Conservation (phyloP, 2,113 vertebrate genomes). For the Xiphophorus maculatus region DNA sequence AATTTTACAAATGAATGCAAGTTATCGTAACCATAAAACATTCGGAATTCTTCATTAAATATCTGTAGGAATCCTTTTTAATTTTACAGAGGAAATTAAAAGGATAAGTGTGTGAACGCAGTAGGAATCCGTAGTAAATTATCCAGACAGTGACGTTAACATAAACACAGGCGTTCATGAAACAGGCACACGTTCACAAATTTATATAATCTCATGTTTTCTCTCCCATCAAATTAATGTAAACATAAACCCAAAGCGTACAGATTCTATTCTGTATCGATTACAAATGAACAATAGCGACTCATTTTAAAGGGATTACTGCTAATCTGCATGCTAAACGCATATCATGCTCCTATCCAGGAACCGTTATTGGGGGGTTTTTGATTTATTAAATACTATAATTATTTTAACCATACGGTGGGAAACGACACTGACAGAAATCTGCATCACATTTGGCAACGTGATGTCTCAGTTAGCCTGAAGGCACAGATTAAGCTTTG, state of each 20-base stretch:
- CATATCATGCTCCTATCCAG: conserved; percentile 42
- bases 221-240: conserved; percentile 54
- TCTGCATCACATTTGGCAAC: background rate
- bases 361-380: conserved; percentile 37
- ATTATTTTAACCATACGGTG: background rate
- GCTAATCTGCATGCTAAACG: conserved; percentile 58
- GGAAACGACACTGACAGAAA: background rate
- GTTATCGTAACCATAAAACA: too few relatives aligned
- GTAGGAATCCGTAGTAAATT: background rate
- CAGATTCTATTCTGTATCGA: conserved; percentile 51
- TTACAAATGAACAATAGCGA: conserved; percentile 48
- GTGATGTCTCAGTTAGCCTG: background rate
- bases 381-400: conserved; percentile 7
- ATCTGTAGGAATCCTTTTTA: too few relatives aligned
- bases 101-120: too few relatives aligned
- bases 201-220: conserved; percentile 12
- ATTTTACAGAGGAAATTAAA: background rate
- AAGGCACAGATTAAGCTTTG: background rate
- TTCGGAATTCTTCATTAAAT: too few relatives aligned
- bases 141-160: background rate
- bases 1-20: too few relatives aligned
- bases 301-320: conserved; percentile 63
- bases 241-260: conserved; percentile 42
- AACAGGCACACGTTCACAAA: conserved; percentile 45
- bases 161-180: conserved; percentile 21